These are phyloP conservation scores for Probaryconus sp. DNA, from an alignment of 1,140 invertebrate species.

Conservation along the genomic window DNA sequence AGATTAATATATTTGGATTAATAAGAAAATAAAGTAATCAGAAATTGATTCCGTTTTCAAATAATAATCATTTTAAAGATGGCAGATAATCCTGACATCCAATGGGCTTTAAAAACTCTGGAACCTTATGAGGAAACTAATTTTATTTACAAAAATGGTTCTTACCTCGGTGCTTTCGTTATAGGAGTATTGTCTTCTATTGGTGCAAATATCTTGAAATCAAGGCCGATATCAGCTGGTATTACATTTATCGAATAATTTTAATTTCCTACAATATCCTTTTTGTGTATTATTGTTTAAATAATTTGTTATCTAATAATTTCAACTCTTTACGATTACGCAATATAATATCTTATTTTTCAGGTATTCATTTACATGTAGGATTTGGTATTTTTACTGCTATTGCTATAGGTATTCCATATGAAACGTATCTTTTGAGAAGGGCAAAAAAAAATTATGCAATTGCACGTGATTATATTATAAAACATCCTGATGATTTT, in stretches of 20 bases:
- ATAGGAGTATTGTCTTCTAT: conserved; percentile 6
- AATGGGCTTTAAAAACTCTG: conserved; percentile 71
- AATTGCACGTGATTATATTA: conserved; percentile 83
- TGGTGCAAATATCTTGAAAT: conserved; percentile 12
- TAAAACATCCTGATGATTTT: conserved; percentile 85
- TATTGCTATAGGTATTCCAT: conserved; percentile 64
- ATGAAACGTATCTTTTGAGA: conserved; percentile 66
- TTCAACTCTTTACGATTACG: too few relatives aligned
- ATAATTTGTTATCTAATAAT: too few relatives aligned
- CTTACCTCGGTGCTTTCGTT: not conserved
- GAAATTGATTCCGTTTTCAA: too few relatives aligned
- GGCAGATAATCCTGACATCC: conserved; percentile 61
- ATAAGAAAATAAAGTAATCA: too few relatives aligned
- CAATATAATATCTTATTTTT: conserved; percentile 66
- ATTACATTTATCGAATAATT: too few relatives aligned
- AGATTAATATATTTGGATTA: too few relatives aligned
- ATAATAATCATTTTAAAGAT: conserved; percentile 12
- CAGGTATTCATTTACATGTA: conserved; percentile 82
- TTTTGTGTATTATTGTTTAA: too few relatives aligned
- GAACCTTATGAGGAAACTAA: conserved; percentile 53
- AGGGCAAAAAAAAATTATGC: conserved; percentile 82
- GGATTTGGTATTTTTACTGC: conserved; percentile 48
- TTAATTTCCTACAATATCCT: too few relatives aligned
- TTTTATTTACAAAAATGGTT: conserved; percentile 35
- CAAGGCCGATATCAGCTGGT: conserved; percentile 10